Base-by-base conservation (phyloP, 2,888 invertebrate species). In the Apotomis betuletana region DNA sequence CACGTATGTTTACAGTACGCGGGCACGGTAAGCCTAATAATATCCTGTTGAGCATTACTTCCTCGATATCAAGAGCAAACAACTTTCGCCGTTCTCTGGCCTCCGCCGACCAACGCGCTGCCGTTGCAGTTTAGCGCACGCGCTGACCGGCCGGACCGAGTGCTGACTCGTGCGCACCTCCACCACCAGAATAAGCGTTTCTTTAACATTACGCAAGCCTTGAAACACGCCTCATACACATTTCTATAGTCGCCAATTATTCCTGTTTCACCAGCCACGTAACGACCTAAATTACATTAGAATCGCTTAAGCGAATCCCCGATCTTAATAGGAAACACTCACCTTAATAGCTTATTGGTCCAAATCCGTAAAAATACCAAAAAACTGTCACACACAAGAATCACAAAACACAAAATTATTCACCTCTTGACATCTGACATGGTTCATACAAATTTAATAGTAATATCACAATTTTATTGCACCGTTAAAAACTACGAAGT, bases 371-470 rank as follows among this genome's bases (percentile, higher is more conserved):
- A 92, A 90, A 92, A 91, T 88, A 87, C 88, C 60, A 70, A 70
- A 88, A 89, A 90, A 89, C 90, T 90, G 88, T 88, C 91, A 91
- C 89, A 87, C 87, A 86, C 91, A 90, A 89, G 88, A 85, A 84
- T 89, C 89, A 92, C 91, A 88, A 90, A 88, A 89, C 90, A 91
- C 90, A 85, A 81, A 79, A 75, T 81, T 89, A 88, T 88, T 91
- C 92, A 93, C 92, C 91, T 92, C 90, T 91, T 92, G 91, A 92
- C 92, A 92, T 92, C 90, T 91, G 90, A 91, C 91, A 92, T 91
- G 85, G 84, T 85, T 87, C 82, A 85, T 80, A 81, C 75, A 82
- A 85, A 84, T 80, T 65, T 77, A 79, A 83, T 77, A 76, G 79
- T 81, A 85, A 79, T 81, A 85, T 78, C 88, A 89, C 89, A 83